Evolutionary conservation across 1,140 invertebrate species (phyloP).

Genomic region (Lethrus apterus): DNA sequence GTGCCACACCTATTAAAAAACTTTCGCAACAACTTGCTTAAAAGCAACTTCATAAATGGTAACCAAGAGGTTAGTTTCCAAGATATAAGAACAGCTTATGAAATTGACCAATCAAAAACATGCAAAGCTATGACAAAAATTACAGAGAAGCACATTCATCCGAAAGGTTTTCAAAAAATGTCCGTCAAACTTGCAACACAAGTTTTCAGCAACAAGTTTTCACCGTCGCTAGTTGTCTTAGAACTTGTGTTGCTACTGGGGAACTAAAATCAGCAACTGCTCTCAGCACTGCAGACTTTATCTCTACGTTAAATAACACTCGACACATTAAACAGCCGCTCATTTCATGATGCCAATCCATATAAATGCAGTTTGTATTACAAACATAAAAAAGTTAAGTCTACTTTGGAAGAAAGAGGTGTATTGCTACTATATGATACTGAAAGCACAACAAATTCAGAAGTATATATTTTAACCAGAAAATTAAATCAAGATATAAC

Average conservation of each 20-base stretch:
- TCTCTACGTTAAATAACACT: constrained; percentile 20
- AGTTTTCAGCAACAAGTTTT: constrained; percentile 24
- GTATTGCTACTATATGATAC: constrained; percentile 12
- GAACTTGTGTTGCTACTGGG: constrained; percentile 19
- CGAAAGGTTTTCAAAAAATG: constrained; percentile 29
- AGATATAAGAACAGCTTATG: constrained; percentile 15
- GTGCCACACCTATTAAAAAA: constrained; percentile 16
- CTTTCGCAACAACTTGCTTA: constrained; percentile 18
- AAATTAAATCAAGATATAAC: constrained; percentile 1
- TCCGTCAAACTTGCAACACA: constrained; percentile 24
- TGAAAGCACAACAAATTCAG: constrained; percentile 13
- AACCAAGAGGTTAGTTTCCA: constrained; percentile 13
- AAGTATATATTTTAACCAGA: constrained; percentile 18
- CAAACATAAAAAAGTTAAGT: neutral
- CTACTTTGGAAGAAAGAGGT: neutral
- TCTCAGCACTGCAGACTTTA: constrained; percentile 23
- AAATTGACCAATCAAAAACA: constrained; percentile 12
- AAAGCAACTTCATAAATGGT: constrained; percentile 3
- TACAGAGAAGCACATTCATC: constrained; percentile 25
- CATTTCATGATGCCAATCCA: constrained; percentile 15
- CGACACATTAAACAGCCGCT: constrained; percentile 18
- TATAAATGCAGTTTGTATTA: constrained; percentile 10
- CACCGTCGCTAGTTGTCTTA: constrained; percentile 20
- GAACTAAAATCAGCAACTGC: constrained; percentile 21
- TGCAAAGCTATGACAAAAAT: constrained; percentile 22